Conservation (phyloP, 2,797 vertebrate genomes). For the Brachyrhaphis roseni region DNA sequence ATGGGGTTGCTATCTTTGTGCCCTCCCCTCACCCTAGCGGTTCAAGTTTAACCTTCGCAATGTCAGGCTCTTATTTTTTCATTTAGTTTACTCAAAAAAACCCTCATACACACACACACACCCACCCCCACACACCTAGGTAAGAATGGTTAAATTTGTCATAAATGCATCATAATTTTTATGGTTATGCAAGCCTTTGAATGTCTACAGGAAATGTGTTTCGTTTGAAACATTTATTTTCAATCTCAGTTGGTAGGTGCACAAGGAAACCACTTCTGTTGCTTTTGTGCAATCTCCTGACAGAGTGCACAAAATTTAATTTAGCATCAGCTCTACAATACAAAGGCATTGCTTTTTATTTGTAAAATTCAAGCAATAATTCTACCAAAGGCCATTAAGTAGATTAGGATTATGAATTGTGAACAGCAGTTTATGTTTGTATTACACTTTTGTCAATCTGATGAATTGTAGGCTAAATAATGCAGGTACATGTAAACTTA, state of each 20-base stretch:
- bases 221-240: slow-evolving; percentile 72
- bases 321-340: not conserved
- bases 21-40: slow-evolving; percentile 38
- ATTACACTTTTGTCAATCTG: not conserved
- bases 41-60: slow-evolving; percentile 67
- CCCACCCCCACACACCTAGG: slow-evolving; percentile 28
- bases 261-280: not conserved
- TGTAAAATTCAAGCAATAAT: not conserved
- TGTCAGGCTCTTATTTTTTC: slow-evolving; percentile 66
- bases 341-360: not conserved
- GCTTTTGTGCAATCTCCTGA: not conserved
- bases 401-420: not conserved
- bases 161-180: not conserved
- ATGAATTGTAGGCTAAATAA: not conserved
- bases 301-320: not conserved
- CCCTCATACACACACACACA: not conserved
- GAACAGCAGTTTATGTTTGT: not conserved
- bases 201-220: slow-evolving; percentile 66
- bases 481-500: not conserved
- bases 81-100: slow-evolving; percentile 61
- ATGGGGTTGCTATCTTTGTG: slow-evolving; percentile 8
- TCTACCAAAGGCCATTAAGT: not conserved
- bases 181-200: slow-evolving; percentile 55
- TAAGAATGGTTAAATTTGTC: slow-evolving; percentile 58
- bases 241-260: slow-evolving; percentile 45